These are phyloP conservation scores for Graptemys geographica DNA, from an alignment of 2,797 vertebrate species.

Conservation along the genomic window DNA sequence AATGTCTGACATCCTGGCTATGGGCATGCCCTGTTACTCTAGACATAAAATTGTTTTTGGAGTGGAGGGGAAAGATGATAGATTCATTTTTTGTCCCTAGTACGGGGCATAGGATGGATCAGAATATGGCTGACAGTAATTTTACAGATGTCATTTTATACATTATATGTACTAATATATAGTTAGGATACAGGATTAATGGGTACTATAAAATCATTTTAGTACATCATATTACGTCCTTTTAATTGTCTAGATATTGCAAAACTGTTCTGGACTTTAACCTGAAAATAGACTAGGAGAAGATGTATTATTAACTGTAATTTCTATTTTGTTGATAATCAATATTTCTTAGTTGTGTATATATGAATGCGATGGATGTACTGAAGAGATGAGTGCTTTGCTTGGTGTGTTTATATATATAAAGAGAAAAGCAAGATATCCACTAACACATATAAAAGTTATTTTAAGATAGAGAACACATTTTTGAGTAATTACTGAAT, in stretches of 20 bases:
- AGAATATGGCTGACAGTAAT: neutral
- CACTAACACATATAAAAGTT: neutral
- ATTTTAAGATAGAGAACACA: neutral
- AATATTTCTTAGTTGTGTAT: neutral
- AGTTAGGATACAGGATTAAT: too few relatives aligned
- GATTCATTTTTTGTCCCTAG: neutral
- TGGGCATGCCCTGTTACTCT: neutral
- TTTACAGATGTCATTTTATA: neutral
- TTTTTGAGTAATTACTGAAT: neutral
- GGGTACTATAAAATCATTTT: too few relatives aligned
- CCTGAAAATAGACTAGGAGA: neutral
- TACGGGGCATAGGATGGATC: neutral
- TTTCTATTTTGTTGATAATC: neutral
- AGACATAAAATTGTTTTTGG: neutral
- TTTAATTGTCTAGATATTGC: neutral
- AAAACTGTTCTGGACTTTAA: neutral
- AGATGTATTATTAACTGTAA: neutral
- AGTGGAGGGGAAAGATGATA: neutral
- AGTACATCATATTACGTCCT: neutral
- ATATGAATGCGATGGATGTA: neutral
- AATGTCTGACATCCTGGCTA: accelerated
- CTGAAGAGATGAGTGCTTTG: neutral
- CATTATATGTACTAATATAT: too few relatives aligned
- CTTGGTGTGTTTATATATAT: neutral
- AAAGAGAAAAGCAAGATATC: neutral